Percentiles rank a stretch among this genome's conserved stretches.
Evolutionary conservation across 2,113 vertebrate genomes (phyloP).

Genomic region (Rhabdomys dilectus): DNA sequence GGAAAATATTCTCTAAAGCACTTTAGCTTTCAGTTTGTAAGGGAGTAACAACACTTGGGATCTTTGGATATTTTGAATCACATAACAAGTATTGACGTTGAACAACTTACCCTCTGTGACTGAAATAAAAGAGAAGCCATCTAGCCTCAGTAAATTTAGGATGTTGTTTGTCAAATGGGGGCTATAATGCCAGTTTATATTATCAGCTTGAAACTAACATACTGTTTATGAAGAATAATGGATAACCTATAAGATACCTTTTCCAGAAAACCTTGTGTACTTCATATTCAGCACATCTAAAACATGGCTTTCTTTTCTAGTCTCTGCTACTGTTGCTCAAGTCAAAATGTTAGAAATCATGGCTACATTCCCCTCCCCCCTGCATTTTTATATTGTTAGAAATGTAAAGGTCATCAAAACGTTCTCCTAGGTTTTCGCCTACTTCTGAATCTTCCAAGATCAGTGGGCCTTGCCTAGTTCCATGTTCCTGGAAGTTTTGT

Average conservation of each 20-base stretch:
- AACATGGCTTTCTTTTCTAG: background rate
- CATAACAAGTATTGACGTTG: background rate
- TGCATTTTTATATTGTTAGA: background rate
- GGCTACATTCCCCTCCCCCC: background rate
- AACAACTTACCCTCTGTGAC: background rate
- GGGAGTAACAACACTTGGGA: background rate
- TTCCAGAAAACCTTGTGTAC: background rate
- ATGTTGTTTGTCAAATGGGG: background rate
- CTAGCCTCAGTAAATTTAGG: background rate
- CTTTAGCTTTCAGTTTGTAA: background rate
- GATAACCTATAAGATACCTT: background rate
- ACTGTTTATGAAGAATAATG: background rate
- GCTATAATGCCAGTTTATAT: background rate
- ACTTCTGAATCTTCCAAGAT: background rate
- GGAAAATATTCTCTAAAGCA: background rate
- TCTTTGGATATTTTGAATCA: slow-evolving; percentile 2
- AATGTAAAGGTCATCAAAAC: background rate
- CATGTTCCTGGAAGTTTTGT: background rate
- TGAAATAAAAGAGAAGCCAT: background rate
- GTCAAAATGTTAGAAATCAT: background rate
- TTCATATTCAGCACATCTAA: background rate
- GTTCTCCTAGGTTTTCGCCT: background rate
- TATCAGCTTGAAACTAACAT: background rate
- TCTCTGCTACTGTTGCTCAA: background rate
- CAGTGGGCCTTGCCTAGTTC: too few species aligned